These are phyloP conservation scores for Sycophila texana DNA, from an alignment of 2,888 invertebrate species.

Conservation along the genomic window DNA sequence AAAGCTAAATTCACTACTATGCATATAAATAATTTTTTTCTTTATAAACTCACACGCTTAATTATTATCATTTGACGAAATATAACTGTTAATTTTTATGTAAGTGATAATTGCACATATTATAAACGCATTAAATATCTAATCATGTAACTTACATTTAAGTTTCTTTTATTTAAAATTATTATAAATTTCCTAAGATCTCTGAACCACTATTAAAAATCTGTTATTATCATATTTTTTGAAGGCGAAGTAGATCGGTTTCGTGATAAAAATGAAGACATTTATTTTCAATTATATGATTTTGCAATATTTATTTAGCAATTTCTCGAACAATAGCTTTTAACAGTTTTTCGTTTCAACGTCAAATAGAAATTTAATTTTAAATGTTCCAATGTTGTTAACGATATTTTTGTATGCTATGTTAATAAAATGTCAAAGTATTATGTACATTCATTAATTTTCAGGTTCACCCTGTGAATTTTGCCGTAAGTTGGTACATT, in stretches of 20 bases:
- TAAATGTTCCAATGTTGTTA: constrained; percentile 28
- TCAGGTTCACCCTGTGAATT: background rate
- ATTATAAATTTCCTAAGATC: background rate
- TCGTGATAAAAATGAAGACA: too few species aligned
- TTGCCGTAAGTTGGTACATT: constrained; percentile 11
- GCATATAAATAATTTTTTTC: background rate
- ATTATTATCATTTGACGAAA: too few species aligned
- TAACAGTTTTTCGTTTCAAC: constrained; percentile 11
- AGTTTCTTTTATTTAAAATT: background rate
- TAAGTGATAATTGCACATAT: too few species aligned
- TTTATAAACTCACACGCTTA: background rate
- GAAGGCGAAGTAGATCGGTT: background rate
- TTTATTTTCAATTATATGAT: background rate
- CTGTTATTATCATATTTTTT: background rate
- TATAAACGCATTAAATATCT: too few species aligned
- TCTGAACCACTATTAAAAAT: background rate
- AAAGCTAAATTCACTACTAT: background rate
- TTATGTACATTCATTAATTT: constrained; percentile 3
- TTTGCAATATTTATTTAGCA: background rate
- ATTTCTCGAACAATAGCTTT: background rate
- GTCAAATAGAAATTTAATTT: constrained; percentile 15
- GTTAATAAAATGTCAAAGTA: constrained; percentile 34
- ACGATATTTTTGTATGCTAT: constrained; percentile 40
- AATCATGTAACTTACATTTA: background rate
- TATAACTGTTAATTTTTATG: too few species aligned